phyloP scores from a whole-genome alignment of 2,113 vertebrate genomes.

The Gambusia affinis region DNA sequence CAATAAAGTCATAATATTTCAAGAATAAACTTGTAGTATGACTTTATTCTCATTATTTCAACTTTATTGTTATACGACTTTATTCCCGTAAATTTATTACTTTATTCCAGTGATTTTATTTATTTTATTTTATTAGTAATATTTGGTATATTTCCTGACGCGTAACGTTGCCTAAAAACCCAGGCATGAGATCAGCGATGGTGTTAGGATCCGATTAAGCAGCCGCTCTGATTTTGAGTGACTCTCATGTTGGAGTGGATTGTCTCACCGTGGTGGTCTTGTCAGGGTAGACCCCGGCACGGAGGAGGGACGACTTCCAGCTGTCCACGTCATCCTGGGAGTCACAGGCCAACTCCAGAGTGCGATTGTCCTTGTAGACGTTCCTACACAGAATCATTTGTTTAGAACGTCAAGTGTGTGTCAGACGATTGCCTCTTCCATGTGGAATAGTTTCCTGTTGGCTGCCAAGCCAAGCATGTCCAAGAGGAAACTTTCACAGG shows the following conservation, averaged over 20 bases:
- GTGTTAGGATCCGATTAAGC: neutral
- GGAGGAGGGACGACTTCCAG: conserved; percentile 96
- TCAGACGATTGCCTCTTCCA: neutral
- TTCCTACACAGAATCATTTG: conserved; percentile 81
- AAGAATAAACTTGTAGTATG: too few species aligned
- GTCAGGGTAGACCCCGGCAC: conserved; percentile 95
- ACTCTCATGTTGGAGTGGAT: neutral
- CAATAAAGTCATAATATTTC: too few species aligned
- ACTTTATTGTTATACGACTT: too few species aligned
- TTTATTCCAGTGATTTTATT: neutral
- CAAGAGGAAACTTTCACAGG: conserved; percentile 19
- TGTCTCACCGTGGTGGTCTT: conserved; percentile 85
- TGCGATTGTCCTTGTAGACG: conserved; percentile 98
- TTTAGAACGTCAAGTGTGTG: neutral
- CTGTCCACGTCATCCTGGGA: conserved; percentile 96
- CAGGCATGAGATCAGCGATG: accelerated
- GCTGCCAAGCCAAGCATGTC: neutral
- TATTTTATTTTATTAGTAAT: neutral
- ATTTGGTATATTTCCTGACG: too few species aligned
- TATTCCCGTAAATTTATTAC: too few species aligned
- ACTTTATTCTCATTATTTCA: too few species aligned
- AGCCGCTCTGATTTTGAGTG: neutral
- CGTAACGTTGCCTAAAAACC: neutral
- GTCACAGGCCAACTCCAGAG: conserved; percentile 94
- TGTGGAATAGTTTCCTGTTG: too few species aligned